phyloP scores from a whole-genome alignment of 2,797 vertebrate species.

The Gymnopithys bicolor region DNA sequence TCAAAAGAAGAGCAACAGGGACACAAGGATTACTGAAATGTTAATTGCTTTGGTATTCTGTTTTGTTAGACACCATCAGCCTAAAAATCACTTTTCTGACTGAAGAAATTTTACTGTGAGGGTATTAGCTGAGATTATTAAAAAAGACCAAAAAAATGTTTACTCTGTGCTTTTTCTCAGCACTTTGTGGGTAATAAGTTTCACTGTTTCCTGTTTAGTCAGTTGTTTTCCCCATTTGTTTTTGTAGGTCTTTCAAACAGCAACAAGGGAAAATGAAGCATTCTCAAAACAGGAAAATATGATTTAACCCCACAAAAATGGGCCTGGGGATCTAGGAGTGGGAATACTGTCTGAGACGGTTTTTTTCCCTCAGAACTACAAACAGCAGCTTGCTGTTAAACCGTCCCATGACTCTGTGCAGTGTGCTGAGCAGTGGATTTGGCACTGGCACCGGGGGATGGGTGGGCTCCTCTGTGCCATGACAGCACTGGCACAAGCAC shows the following conservation, averaged over 20 bases:
- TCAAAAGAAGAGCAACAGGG: slow-evolving; percentile 22
- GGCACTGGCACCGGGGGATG: rapidly evolving
- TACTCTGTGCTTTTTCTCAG: slow-evolving; percentile 62
- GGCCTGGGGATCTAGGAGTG: slow-evolving; percentile 41
- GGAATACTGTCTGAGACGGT: not conserved
- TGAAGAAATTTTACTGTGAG: not conserved
- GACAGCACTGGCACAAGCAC: not conserved
- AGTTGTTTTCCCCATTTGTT: slow-evolving; percentile 69
- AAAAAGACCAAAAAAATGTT: slow-evolving; percentile 6
- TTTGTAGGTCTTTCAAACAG: slow-evolving; percentile 56
- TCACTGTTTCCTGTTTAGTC: slow-evolving; percentile 69
- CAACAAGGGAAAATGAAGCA: slow-evolving; percentile 54
- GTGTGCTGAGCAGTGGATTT: not conserved
- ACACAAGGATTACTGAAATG: slow-evolving; percentile 45
- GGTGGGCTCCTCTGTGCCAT: not conserved
- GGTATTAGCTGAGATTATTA: slow-evolving; percentile 12
- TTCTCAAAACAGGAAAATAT: slow-evolving; percentile 70
- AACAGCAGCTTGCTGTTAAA: not conserved
- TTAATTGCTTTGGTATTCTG: slow-evolving; percentile 49
- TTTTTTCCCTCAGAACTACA: not conserved
- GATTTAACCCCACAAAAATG: slow-evolving; percentile 71
- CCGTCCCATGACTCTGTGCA: not conserved
- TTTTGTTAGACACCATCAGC: slow-evolving; percentile 9
- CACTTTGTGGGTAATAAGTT: slow-evolving; percentile 48
- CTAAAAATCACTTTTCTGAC: slow-evolving; percentile 23